Evolutionary conservation across 2,797 vertebrate species (phyloP).

Genomic region (Gephyroberyx darwinii): DNA sequence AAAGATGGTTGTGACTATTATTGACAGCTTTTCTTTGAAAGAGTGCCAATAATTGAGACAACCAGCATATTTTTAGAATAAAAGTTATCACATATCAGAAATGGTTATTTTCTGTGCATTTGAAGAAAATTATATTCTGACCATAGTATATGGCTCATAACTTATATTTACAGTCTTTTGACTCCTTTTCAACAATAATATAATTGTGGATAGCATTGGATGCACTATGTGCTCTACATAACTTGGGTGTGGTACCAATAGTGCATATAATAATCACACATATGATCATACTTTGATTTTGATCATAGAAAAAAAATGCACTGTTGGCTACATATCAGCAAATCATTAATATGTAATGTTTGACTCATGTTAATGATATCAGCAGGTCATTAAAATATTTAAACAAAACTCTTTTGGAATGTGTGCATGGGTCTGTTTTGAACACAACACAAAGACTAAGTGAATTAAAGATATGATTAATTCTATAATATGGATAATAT

Average conservation of each 20-base stretch:
- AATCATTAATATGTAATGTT: constrained; percentile 34
- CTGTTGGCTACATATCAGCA: constrained; percentile 40
- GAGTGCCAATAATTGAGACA: constrained; percentile 16
- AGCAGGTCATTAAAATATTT: constrained; percentile 51
- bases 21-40: constrained; percentile 15
- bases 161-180: constrained; percentile 27
- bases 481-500: too few relatives aligned
- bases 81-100: constrained; percentile 26
- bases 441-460: too few relatives aligned
- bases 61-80: not conserved
- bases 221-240: constrained; percentile 33
- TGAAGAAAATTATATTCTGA: constrained; percentile 41
- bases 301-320: constrained; percentile 34
- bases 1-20: constrained; percentile 8
- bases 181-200: constrained; percentile 9
- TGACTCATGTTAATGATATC: constrained; percentile 31
- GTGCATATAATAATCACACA: constrained; percentile 25
- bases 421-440: too few relatives aligned
- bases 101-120: constrained; percentile 59
- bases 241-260: too few relatives aligned
- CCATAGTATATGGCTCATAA: not conserved
- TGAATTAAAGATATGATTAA: too few relatives aligned
- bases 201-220: constrained; percentile 23
- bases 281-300: constrained; percentile 33
- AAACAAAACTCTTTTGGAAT: constrained; percentile 6